A percentile compares a stretch with the other conserved stretches of the same genome.
Evolutionary conservation across 2,888 invertebrate species (phyloP).

Genomic region (Ennomos erosarius): DNA sequence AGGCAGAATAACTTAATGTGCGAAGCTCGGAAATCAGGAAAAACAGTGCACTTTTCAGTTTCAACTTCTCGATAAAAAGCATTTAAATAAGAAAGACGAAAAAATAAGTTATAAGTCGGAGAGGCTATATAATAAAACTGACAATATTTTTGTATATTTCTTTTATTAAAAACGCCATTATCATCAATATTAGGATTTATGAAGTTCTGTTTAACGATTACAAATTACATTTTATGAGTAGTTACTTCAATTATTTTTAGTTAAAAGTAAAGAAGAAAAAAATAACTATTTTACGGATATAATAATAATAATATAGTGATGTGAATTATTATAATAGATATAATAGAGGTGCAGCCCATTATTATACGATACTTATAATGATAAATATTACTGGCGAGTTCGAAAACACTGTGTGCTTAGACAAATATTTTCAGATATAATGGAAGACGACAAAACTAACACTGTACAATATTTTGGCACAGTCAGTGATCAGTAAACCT

Average conservation of each 20-base stretch:
- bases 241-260: constrained; percentile 78
- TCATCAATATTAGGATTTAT: constrained; percentile 85
- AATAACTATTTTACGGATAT: constrained; percentile 66
- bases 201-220: constrained; percentile 85
- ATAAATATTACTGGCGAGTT: constrained; percentile 12
- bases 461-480: constrained; percentile 67
- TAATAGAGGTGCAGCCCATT: constrained; percentile 62
- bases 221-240: constrained; percentile 80
- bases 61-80: constrained; percentile 34
- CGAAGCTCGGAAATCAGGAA: constrained; percentile 57
- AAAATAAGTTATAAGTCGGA: constrained; percentile 33
- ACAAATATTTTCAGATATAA: constrained; percentile 40
- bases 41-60: constrained; percentile 45
- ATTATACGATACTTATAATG: constrained; percentile 26
- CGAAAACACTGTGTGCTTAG: constrained; percentile 30
- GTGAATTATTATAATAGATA: constrained; percentile 54
- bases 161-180: constrained; percentile 86
- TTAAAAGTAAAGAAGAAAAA: constrained; percentile 75
- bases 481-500: constrained; percentile 50
- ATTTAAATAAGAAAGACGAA: constrained; percentile 25
- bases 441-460: constrained; percentile 66
- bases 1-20: constrained; percentile 54
- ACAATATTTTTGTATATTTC: constrained; percentile 79
- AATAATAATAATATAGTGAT: constrained; percentile 56
- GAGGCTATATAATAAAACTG: constrained; percentile 75